Base-by-base conservation (phyloP, 1,140 invertebrate genomes). In the Rhynchophorus ferrugineus region DNA sequence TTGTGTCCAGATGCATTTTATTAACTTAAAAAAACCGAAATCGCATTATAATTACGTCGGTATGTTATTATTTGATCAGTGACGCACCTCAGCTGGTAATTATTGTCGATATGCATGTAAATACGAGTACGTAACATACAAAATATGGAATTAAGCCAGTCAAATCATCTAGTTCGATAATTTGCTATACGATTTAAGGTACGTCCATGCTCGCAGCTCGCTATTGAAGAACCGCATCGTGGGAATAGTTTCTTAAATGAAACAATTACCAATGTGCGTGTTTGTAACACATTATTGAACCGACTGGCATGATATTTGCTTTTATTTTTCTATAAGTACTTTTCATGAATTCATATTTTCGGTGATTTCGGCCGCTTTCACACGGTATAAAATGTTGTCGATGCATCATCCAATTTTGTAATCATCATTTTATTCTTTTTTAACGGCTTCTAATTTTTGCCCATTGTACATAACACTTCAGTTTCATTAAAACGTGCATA, bases 191-290 rank as follows among this genome's bases (percentile, higher is more conserved):
- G 24, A 29, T 49, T 48, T 48, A 38, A 35, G 35, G 35, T 48
- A 48, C 37, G 37, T 18, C 37, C 46, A 48, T 48, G 19, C n/a
- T n/a, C n/a, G n/a, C n/a, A n/a, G n/a, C n/a, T n/a, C n/a, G 37
- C 19, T 56, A 52, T 57, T 56, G 45, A 52, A 53, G 60, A 50
- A 41, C 38, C 52, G 49, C 39, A 56, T 61, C 67, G 67, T 69
- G 67, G 67, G 67, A 69, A 54, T 54, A 60, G 58, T 54, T 61
- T 60, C 59, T 60, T 61, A 67, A 67, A 67, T 69, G 61, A 69
- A 66, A 68, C 66, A 68, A 68, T 68, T 68, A 68, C 65, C 65
- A 47, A 66, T 57, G 66, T 69, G 67, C 67, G 67, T 69, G 67
- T 66, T 65, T 63, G 64, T 64, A 66, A 62, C 67, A 61, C 63